Base-by-base conservation (phyloP, 2,797 vertebrate species). In the Brachymystax lenok region DNA sequence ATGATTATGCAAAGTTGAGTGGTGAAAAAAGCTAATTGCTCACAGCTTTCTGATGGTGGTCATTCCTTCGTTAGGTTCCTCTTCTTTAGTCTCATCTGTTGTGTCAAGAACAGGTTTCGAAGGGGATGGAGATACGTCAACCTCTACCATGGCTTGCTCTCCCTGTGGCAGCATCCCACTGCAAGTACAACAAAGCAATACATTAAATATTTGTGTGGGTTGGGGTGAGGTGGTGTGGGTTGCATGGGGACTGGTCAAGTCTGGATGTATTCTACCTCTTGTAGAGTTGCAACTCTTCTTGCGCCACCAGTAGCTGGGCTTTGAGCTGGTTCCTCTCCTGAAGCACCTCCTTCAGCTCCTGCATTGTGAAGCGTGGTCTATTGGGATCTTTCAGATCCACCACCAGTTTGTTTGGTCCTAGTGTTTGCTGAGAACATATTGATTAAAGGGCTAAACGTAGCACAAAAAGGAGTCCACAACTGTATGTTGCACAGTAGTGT, bases 311-410 rank as follows among this genome's bases (percentile, higher is more conserved):
- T 61, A 99, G 93, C 88, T 99, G 97, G 1, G 96, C 95, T 88
- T 99, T 99, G 77, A 99, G 94, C 76, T 95, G 95, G 91, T 98
- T 99, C 71, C 97, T 94, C 86, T 99, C 98, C 80, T 99, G 98
- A n/a, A 99, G 77, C 1, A 99, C 98, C 3, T 98, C 98, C 85
- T 94, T 94, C 84, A 99, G 94, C 90, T 99, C 98, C 88, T 98
- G 96, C 83, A 99, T 93, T 0, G 98, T 99, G 92, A 99, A 99
- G n/a, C 97, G 95, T 0, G 98, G 98, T 17, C 98, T 95, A 84
- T 98, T 95, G 12, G 97, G 96, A 70, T 99, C 98, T 0, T 93
- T 94, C 82, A 98, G 91, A 90, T 99, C 98, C 5, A 98, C 93
- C 63, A 98, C 86, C 90, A 97, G 88, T 82, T 98, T 95, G 89